phyloP scores from a whole-genome alignment of 2,888 invertebrate genomes.

The Watsonalla binaria region DNA sequence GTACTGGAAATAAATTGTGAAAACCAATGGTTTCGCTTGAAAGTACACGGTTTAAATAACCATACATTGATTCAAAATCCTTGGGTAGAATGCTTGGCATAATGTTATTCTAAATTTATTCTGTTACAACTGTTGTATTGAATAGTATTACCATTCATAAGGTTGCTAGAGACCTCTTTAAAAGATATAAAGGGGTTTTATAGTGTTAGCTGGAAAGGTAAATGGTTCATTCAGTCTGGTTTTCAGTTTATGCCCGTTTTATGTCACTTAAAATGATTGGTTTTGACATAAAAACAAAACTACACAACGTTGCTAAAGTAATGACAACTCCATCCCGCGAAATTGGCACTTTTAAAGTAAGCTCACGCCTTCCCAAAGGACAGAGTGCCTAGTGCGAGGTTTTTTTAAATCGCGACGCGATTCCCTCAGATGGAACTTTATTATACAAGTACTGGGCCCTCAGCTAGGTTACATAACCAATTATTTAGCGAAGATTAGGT shows the following conservation, averaged over 20 bases:
- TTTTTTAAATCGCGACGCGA: too few relatives aligned
- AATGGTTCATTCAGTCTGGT: background rate
- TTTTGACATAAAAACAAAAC: too few relatives aligned
- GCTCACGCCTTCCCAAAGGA: too few relatives aligned
- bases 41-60: conserved; percentile 19
- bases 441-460: too few relatives aligned
- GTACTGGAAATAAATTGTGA: background rate
- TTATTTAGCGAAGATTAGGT: too few relatives aligned
- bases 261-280: too few relatives aligned
- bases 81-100: conserved; percentile 49
- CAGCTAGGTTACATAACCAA: too few relatives aligned
- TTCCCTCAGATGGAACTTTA: too few relatives aligned
- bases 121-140: conserved; percentile 42
- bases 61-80: conserved; percentile 55
- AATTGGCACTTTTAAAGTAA: too few relatives aligned
- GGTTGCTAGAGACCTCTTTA: conserved; percentile 31
- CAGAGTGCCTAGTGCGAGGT: too few relatives aligned
- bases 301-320: too few relatives aligned
- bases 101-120: conserved; percentile 59
- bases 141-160: conserved; percentile 51
- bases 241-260: background rate
- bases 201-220: background rate
- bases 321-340: too few relatives aligned
- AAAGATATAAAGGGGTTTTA: conserved; percentile 13
- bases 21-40: background rate